Evolutionary conservation across 2,888 invertebrate genomes (phyloP).

Genomic region (Nephrotoma flavescens): DNA sequence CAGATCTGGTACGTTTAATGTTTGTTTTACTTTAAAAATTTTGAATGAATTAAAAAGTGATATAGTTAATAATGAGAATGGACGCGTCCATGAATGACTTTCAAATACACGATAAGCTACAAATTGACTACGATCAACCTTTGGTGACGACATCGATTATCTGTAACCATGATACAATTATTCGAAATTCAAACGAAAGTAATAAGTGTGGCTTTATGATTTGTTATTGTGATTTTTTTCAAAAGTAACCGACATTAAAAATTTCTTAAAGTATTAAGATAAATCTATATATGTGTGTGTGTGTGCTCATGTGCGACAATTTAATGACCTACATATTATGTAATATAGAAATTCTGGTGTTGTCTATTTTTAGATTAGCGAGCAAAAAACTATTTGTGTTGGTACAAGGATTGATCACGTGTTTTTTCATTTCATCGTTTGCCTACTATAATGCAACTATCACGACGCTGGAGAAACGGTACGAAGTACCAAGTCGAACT

Average conservation of each 20-base stretch:
- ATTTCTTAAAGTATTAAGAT: background rate
- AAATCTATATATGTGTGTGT: background rate
- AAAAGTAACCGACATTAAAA: constrained; percentile 21
- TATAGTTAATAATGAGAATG: background rate
- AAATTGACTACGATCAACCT: background rate
- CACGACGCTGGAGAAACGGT: constrained; percentile 37
- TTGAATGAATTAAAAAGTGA: background rate
- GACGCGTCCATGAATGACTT: background rate
- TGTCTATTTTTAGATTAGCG: constrained; percentile 27
- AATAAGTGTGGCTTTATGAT: constrained; percentile 41
- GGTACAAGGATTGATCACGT: constrained; percentile 41
- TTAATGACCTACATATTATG: background rate
- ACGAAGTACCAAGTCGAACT: constrained; percentile 37
- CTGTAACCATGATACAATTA: background rate
- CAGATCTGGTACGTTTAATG: background rate
- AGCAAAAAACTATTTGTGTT: constrained; percentile 43
- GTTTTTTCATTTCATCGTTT: constrained; percentile 41
- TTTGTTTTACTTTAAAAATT: background rate
- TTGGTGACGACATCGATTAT: background rate
- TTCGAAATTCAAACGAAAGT: constrained; percentile 32
- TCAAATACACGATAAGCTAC: background rate
- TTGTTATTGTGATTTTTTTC: constrained; percentile 34
- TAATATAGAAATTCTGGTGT: background rate
- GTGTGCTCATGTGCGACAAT: background rate
- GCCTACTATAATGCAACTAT: constrained; percentile 25